Base-by-base conservation (phyloP, 2,113 vertebrate species). In the Pachyramphus minor region DNA sequence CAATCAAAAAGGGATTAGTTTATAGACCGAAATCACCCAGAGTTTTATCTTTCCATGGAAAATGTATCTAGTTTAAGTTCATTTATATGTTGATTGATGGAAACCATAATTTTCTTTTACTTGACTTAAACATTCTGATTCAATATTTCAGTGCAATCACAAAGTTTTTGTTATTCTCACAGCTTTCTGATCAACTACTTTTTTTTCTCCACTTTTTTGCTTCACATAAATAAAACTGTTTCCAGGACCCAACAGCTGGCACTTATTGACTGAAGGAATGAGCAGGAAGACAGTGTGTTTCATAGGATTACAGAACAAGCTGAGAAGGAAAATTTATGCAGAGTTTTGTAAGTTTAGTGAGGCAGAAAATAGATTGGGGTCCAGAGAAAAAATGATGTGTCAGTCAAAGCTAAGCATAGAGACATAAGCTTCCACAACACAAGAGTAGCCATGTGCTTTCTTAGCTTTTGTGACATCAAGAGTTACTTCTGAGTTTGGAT, bases 321-420 rank as follows among this genome's bases (percentile, higher is more conserved):
- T 96, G 93, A 97, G 97, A 98, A 96, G 85, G 83, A 98, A 98
- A 98, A 98, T 98, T 97, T 98, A 98, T 98, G 98, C 98, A 98
- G 95, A 97, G 95, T 98, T 98, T 98, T 98, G 98, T 98, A 98
- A 98, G 97, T 97, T 98, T 98, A 98, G 97, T 98, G 98, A 98
- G 97, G 98, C 98, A 98, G 98, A 98, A 99, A 99, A 99, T 99
- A 98, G 98, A 98, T 98, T 96, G 97, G 97, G 97, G 97, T 98
- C 84, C 96, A 95, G 69, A 96, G 97, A 96, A 97, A 97, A 99
- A 98, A 98, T 97, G 97, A 98, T 93, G 96, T 98, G 98, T 98
- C 98, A 98, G 93, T 98, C 98, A 98, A 97, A 97, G 64, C 86
- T 95, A 96, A 96, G 84, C 91, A 97, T 92, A 90, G 45, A 96